Base-by-base conservation (phyloP, 2,888 invertebrate genomes). In the Dinocampus coccinellae region DNA sequence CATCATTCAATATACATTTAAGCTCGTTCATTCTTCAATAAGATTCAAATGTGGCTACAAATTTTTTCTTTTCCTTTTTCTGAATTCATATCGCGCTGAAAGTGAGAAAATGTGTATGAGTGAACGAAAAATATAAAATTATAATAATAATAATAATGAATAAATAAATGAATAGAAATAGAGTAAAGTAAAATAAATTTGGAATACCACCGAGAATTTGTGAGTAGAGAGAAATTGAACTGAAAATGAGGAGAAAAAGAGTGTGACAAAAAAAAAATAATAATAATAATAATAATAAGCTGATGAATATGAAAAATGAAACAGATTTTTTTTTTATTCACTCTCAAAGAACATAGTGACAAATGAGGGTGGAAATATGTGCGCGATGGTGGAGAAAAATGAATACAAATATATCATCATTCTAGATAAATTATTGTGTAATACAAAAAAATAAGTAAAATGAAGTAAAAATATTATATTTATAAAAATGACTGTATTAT, bases 1-100 rank as follows among this genome's bases (percentile, higher is more conserved):
- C 75, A 73, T 76, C 78, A 78, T 78, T 79, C 79, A 79, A 79
- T 80, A 78, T 80, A 78, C 79, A 77, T 80, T 80, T 78, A 81
- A n/a, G n/a, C n/a, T n/a, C n/a, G n/a, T 82, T 81, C 79, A 77
- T 78, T 73, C 77, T 77, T 82, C 78, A 77, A 80, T 78, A 75
- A 77, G 76, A 72, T 77, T 70, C 73, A 73, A 66, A 76, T 70
- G 60, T 47, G 66, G 73, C 65, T n/a, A 53, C 34, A 64, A 39
- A 26, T 63, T 53, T 60, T 58, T 52, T 52, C 16, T 16, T 47
- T 7, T 42, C 29, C 70, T 70, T 75, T 36, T 75, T 81, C 80
- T 80, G 75, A 78, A 80, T 81, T 78, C 73, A 76, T 82, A 80
- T 77, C 74, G 75, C 75, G 73, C 73, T 65, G 70, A 69, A 57